A percentile compares a stretch with the other conserved stretches of the same genome.
Evolutionary conservation across 1,140 invertebrate genomes (phyloP).

Genomic region (Drosophila varians): DNA sequence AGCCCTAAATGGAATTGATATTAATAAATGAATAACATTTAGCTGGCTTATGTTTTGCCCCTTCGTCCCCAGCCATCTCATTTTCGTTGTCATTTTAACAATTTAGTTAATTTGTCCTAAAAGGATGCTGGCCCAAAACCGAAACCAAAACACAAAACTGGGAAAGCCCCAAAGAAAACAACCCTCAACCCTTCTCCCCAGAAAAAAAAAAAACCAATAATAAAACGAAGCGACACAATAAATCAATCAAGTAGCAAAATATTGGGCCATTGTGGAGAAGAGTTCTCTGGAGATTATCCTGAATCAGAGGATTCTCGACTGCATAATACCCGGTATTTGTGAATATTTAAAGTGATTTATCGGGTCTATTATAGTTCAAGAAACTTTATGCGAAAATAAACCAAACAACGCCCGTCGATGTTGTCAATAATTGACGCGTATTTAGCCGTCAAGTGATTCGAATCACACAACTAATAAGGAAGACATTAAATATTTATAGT

Average conservation of each 20-base stretch:
- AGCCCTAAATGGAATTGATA: slow-evolving; percentile 63
- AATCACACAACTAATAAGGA: slow-evolving; percentile 22
- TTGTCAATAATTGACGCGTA: not conserved
- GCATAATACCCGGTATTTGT: not conserved
- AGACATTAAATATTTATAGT: slow-evolving; percentile 25
- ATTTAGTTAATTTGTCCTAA: slow-evolving; percentile 35
- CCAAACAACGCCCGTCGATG: not conserved
- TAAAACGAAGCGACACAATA: slow-evolving; percentile 20
- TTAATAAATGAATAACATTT: slow-evolving; percentile 68
- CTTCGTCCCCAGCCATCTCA: not conserved
- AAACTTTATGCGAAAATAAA: not conserved
- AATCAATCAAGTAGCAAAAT: slow-evolving; percentile 25
- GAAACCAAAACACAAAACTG: not conserved
- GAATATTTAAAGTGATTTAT: too few species aligned
- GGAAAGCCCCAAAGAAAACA: not conserved
- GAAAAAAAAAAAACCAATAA: too few species aligned
- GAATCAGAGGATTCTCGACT: not conserved
- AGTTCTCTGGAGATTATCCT: not conserved
- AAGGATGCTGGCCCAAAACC: slow-evolving; percentile 1
- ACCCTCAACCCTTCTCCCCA: slow-evolving; percentile 1
- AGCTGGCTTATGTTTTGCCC: slow-evolving; percentile 14
- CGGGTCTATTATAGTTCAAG: too few species aligned
- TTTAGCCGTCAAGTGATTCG: not conserved
- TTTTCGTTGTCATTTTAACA: slow-evolving; percentile 13
- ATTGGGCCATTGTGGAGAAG: not conserved